Percentiles rank a stretch among this genome's conserved stretches.
Conservation (phyloP, 1,140 invertebrate species). For the Polypedilum pembai region DNA sequence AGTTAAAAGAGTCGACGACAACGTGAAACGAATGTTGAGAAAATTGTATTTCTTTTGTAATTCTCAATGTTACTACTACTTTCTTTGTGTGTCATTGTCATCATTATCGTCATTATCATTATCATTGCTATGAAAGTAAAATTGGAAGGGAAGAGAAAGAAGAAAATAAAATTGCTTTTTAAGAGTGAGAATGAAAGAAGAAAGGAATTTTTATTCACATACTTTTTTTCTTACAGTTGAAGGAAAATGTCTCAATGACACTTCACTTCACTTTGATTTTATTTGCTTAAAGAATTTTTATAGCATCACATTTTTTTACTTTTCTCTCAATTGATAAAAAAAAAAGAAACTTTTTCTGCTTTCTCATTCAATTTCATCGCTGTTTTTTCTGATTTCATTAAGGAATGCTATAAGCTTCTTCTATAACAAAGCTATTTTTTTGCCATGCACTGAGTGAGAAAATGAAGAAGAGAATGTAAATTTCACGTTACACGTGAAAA, state of each 20-base stretch:
- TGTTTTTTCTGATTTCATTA: background rate
- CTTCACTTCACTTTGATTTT: slow-evolving; percentile 11
- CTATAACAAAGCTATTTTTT: too few species aligned
- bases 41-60: background rate
- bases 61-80: background rate
- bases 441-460: background rate
- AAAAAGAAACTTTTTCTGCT: background rate
- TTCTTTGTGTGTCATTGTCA: background rate
- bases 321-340: background rate
- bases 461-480: background rate
- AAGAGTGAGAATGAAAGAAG: too few species aligned
- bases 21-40: background rate
- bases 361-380: slow-evolving; percentile 8
- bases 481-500: background rate
- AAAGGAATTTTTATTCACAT: too few species aligned
- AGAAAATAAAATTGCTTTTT: background rate
- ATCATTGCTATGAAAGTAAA: background rate
- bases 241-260: background rate
- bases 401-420: slow-evolving; percentile 1
- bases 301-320: background rate
- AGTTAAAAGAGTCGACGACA: background rate
- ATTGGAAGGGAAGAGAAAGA: background rate
- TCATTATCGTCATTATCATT: background rate
- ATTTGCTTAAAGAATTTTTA: background rate
- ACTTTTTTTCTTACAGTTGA: too few species aligned